phyloP scores from a whole-genome alignment of 2,113 vertebrate species.

The Engystomops pustulosus region DNA sequence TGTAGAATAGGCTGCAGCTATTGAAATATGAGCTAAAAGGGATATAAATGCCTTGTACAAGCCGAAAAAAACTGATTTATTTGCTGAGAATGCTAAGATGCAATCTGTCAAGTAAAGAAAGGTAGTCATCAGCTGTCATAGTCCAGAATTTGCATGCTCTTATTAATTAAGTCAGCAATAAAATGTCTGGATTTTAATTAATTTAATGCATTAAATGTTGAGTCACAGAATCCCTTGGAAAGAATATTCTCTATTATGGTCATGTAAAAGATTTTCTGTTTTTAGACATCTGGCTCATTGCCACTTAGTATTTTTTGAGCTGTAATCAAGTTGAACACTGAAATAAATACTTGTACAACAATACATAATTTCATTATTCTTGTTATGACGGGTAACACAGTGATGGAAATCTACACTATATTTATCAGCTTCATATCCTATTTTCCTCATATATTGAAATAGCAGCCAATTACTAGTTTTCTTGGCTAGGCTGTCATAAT shows the following conservation, averaged over 20 bases:
- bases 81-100: neutral
- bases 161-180: slow-evolving; percentile 15
- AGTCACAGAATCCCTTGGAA: neutral
- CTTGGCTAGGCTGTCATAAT: too few species aligned
- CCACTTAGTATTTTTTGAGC: neutral
- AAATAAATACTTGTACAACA: neutral
- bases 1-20: neutral
- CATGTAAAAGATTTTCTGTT: neutral
- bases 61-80: slow-evolving; percentile 2
- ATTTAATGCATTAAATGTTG: neutral
- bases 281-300: neutral
- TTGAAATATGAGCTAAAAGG: neutral
- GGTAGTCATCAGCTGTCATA: slow-evolving; percentile 24
- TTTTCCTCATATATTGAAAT: neutral
- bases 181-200: slow-evolving; percentile 10
- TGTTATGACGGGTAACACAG: neutral
- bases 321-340: neutral
- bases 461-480: too few species aligned
- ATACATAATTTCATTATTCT: neutral
- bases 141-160: neutral
- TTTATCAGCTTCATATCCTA: neutral
- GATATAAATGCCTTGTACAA: neutral
- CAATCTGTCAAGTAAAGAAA: slow-evolving; percentile 35
- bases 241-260: neutral
- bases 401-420: neutral